Evolutionary conservation across 1,140 invertebrate species (phyloP), one percentile per base, ranked within the genome.

Genomic region (Ooceraea biroi): DNA sequence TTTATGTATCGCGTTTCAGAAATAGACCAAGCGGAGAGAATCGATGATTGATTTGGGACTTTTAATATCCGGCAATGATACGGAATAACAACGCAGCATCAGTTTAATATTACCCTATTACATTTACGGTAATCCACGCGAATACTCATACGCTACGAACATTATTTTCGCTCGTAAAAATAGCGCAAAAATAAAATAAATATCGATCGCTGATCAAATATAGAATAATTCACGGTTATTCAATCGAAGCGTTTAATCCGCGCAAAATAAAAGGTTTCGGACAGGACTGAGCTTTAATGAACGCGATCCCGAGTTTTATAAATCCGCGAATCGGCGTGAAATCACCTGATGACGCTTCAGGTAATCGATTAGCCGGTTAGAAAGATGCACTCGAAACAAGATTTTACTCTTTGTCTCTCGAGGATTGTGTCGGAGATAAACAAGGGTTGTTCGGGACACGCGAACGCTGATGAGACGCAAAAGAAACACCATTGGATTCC

Each of bases 401-500:
- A 80, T 71, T 71, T 14, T 44, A 44, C 36, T 46, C 36, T 36
- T 7, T 7, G 36, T 36, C 36, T 36, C 27, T 8, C 22, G 50
- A 46, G 36, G 12, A 69, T 69, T 44, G 22, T 57, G 11, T 11
- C 50, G 22, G 36, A 27, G 65, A 80, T 80, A 69, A 80, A 80
- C 66, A 69, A 80, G 65, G 22, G 12, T n/a, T n/a, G 46, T 66
- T 4, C 48, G 11, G 19, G 52, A 61, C 41, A 41, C 44, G 27
- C 36, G 25, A 55, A 65, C 36, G 17, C 4, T 52, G 85, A 73
- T 78, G 72, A 87, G 14, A 36, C 19, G 22, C 52, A 10, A 36
- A 30, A 22, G 58, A 87, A 48, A 25, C 60, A 44, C 58, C 72
- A 12, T 58, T 17, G 65, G 50, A 46, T 63, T 87, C 57, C 65